Evolutionary conservation across 2,888 invertebrate species (phyloP).

Genomic region (Syrista parreyssii): DNA sequence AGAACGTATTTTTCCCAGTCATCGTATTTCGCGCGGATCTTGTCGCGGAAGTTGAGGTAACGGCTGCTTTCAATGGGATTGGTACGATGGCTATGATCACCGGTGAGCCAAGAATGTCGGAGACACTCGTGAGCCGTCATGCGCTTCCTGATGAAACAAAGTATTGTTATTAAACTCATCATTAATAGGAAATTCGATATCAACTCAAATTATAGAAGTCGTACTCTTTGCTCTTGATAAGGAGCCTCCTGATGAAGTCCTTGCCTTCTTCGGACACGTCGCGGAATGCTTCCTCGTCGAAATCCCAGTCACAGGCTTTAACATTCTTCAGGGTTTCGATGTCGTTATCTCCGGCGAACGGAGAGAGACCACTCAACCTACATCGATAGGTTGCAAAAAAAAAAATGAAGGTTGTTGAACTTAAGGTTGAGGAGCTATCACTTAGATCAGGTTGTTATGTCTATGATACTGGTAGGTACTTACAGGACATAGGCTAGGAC

Average conservation of each 20-base stretch:
- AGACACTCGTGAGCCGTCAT: conserved; percentile 99
- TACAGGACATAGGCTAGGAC: conserved; percentile 98
- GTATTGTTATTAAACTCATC: not conserved
- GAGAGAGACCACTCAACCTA: conserved; percentile 95
- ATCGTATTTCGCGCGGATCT: conserved; percentile 84
- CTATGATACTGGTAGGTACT: conserved; percentile 66
- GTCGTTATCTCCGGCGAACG: conserved; percentile 99
- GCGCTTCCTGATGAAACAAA: conserved; percentile 77
- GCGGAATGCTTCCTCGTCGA: conserved; percentile 95
- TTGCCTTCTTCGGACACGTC: conserved; percentile 96
- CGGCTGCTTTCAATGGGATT: conserved; percentile 84
- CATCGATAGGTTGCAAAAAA: conserved; percentile 20
- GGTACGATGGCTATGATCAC: conserved; percentile 82
- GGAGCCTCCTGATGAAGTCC: conserved; percentile 95
- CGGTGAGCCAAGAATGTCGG: conserved; percentile 94
- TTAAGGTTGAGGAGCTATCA: not conserved
- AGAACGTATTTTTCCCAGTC: conserved; percentile 87
- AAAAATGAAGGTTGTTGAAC: not conserved
- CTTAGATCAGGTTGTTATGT: not conserved
- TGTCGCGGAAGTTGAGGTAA: conserved; percentile 89
- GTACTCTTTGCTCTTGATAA: conserved; percentile 93
- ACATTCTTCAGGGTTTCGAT: conserved; percentile 98
- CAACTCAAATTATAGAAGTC: conserved; percentile 51
- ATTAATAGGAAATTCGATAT: not conserved
- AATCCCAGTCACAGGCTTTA: conserved; percentile 99